Base-by-base conservation (phyloP, 2,113 vertebrate species). In the Scomber japonicus region DNA sequence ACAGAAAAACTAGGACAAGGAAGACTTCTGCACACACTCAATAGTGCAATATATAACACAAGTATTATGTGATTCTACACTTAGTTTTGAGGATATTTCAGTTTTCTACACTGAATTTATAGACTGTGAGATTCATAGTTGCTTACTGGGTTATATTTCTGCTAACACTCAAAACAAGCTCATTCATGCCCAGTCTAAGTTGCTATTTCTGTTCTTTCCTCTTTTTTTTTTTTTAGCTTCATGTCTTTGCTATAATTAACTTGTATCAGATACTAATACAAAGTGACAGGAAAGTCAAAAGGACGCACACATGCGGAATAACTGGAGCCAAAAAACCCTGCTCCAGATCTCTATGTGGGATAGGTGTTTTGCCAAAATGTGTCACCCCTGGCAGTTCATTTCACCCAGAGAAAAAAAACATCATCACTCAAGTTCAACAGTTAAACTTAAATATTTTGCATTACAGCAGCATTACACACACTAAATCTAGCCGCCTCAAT, bases 281-380 rank as follows among this genome's bases (percentile, higher is more conserved):
- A 65, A 77, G 63, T 63, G 80, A 88, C 50, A 35, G 70, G 51
- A 81, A 78, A 78, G 55, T 71, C 70, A 81, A 66, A 78, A 67
- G 24, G 57, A 61, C 73, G 73, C 55, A 19, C 50, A 46, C 35
- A n/a, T 64, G 51, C 57, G 3, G n/a, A 8, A 9, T 3, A 65
- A 72, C 56, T 55, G 49, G 46, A 85, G 35, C 60, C 65, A 67
- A 16, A 62, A 27, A 74, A 62, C 27, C 67, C 63, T 30, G 15
- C 63, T 17, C 40, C 75, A 17, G 53, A 64, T 56, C 19, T 50
- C 9, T 5, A 0, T 0, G 19, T 64, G 61, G 9, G 55, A 51
- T 62, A 1, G 31, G 1, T 77, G 40, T 51, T 78, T 45, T 35
- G 17, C 17, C 72, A 74, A 50, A 73, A 48, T n/a, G 67, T 17